phyloP scores from a whole-genome alignment of 2,113 vertebrate species.

The Tachuris rubrigastra region DNA sequence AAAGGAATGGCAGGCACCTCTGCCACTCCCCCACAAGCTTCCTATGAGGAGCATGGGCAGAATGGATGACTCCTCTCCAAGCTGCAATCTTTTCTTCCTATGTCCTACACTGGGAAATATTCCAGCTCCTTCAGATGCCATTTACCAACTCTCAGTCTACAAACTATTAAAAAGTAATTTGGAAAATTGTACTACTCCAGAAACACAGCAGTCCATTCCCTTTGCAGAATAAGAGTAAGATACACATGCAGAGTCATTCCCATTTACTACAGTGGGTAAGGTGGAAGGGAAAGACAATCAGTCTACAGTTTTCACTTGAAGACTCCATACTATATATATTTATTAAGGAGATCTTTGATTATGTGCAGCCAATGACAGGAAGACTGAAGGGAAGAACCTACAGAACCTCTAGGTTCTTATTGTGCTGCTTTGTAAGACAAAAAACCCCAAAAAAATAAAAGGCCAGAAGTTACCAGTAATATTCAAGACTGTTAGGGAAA shows the following conservation, averaged over 20 bases:
- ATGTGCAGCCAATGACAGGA: background rate
- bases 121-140: background rate
- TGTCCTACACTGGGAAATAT: background rate
- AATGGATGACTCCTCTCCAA: background rate
- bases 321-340: background rate
- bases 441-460: background rate
- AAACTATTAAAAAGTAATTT: background rate
- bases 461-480: background rate
- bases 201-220: background rate
- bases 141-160: background rate
- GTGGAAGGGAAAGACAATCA: background rate
- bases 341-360: background rate
- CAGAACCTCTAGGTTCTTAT: background rate
- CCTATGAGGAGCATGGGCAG: background rate
- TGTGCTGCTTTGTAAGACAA: background rate
- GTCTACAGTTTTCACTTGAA: background rate
- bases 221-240: background rate
- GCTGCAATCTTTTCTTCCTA: background rate
- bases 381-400: background rate
- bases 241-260: background rate
- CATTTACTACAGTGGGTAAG: fast-evolving
- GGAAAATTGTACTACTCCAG: background rate
- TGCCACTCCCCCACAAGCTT: background rate
- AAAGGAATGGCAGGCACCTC: background rate
- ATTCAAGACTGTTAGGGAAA: background rate